Base-by-base conservation (phyloP, 2,888 invertebrate genomes). In the Exocentrus adspersus region DNA sequence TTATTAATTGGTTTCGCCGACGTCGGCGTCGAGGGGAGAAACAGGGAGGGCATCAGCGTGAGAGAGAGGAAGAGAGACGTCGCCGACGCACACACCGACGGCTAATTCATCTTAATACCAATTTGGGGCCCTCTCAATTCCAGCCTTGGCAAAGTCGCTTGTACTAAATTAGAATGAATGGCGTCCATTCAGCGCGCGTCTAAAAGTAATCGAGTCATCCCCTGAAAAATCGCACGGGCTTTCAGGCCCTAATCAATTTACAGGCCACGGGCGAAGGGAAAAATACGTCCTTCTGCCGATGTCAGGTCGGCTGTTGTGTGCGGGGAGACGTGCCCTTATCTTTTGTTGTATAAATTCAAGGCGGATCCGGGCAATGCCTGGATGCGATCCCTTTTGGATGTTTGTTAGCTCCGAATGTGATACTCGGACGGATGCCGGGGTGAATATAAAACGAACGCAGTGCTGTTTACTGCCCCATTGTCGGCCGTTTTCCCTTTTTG, bases 161-260 rank as follows among this genome's bases (percentile, higher is more conserved):
- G 72, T 72, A 61, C 66, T 60, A 73, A 74, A 76, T 76, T 75
- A 72, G 72, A 74, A 75, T 72, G 72, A 73, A 76, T 75, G 66
- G 74, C 74, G 64, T 64, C 71, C 72, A 72, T 74, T 73, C 72
- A 69, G 68, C 46, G 62, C 64, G 67, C 68, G 68, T 70, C 72
- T 70, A 65, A 70, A 67, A 72, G 76, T 75, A 77, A 77, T 76
- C 74, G 75, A 73, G 74, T 75, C 77, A 72, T 73, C 73, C n/a
- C 68, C 71, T 75, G 74, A 75, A 76, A 77, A 76, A 75, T 74
- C 68, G 70, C 70, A 60, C 62, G 63, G 61, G 67, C 71, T 75
- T 75, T 73, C 71, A 72, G 56, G 65, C 70, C 70, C 66, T 76
- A 76, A 76, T 76, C 75, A 77, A 77, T 77, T 76, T 74, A 73